Base-by-base conservation (phyloP, 2,888 invertebrate species). In the Dastarcus helophoroides region DNA sequence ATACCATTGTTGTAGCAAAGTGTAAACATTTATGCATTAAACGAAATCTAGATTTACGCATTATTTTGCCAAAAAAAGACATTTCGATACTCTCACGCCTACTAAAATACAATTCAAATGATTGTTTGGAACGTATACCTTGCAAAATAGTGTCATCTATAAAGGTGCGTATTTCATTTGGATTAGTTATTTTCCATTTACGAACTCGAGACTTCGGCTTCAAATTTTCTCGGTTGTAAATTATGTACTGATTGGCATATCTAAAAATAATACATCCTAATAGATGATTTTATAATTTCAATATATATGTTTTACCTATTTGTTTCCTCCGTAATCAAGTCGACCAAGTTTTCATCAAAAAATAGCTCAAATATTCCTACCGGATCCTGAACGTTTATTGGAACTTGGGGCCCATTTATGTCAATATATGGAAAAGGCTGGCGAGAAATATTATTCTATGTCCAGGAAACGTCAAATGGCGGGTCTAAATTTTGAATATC, bases 151-250 rank as follows among this genome's bases (percentile, higher is more conserved):
- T 17, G 19, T 17, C 19, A 17, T 6, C 19, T 17, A 7, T 17
- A 17, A 17, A 17, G 19, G n/a, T 17, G 6, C 19, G 19, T 17
- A 17, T 17, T 17, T 17, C 19, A 17, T n/a, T 7, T 17, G 6
- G 19, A 17, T 17, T 17, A n/a, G 19, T 17, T 17, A n/a, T 17
- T 17, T 17, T 17, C 19, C 19, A 17, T n/a, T 17, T 17, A n/a
- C n/a, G 19, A 17, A 17, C 19, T 17, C n/a, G 19, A 17, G 19
- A n/a, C n/a, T 17, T 17, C n/a, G 19, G 19, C 19, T 17, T 17
- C n/a, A 17, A 17, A 17, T 17, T n/a, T 6, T 17, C 6, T 17
- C 19, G n/a, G 19, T 17, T 17, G n/a, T 17, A n/a, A n/a, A 17
- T 17, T 7, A 17, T 17, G 19, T 7, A 17, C 19, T 17, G 19